Evolutionary conservation across 2,888 invertebrate species (phyloP).

Genomic region (Cyrtodaria siliqua): DNA sequence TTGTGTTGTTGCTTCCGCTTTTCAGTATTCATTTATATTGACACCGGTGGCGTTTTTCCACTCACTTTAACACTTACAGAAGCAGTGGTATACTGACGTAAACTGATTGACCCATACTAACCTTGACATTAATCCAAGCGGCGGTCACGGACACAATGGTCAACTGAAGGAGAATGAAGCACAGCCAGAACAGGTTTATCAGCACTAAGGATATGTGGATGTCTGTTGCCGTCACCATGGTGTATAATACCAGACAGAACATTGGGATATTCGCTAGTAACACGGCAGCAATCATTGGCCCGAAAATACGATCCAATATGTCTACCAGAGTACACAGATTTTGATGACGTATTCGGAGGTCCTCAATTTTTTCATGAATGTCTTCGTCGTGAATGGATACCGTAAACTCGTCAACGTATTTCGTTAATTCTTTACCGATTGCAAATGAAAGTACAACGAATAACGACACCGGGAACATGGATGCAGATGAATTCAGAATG

Average conservation of each 20-base stretch:
- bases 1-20: too few species aligned
- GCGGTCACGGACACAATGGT: constrained; percentile 60
- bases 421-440: constrained; percentile 46
- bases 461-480: constrained; percentile 63
- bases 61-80: too few species aligned
- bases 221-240: constrained; percentile 57
- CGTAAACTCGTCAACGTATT: constrained; percentile 46
- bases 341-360: constrained; percentile 74
- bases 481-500: constrained; percentile 52
- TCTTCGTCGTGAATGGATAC: constrained; percentile 23
- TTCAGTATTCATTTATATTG: too few species aligned
- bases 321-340: constrained; percentile 59
- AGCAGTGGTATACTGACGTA: background rate
- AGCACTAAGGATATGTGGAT: constrained; percentile 58
- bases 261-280: constrained; percentile 64
- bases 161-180: constrained; percentile 65
- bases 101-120: constrained; percentile 31
- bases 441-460: constrained; percentile 58
- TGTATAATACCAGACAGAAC: constrained; percentile 67
- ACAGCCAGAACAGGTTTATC: constrained; percentile 68
- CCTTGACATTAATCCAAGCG: constrained; percentile 67
- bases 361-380: constrained; percentile 63
- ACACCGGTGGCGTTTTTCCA: too few species aligned
- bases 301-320: constrained; percentile 60
- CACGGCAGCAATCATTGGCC: constrained; percentile 61